Evolutionary conservation across 2,888 invertebrate species (phyloP), one percentile per base, ranked within the genome.

Genomic region (Drosophila barbarae): DNA sequence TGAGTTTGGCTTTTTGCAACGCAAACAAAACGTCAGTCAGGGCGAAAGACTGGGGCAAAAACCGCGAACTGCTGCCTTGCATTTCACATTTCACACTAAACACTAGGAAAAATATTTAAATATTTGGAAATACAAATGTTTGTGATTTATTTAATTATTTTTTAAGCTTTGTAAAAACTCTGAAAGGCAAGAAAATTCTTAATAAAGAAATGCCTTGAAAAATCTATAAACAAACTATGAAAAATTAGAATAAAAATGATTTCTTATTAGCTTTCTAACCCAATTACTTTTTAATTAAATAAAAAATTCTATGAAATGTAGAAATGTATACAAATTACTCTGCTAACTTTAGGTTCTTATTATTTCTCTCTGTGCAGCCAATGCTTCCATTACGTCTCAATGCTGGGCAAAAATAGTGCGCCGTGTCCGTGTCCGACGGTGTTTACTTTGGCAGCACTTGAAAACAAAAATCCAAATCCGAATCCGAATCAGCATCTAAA

Each of bases 381-480:
- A 36, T 73, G 73, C 73, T 71, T 68, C 58, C 66, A 64, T 54
- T 70, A 74, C 55, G 55, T 56, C 55, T 56, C 53, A 56, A 56
- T 56, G 55, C 53, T 56, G 55, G 53, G 80, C 84, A 78, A 68
- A 79, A 82, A 84, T 83, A 81, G 77, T 63, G 63, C 71, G 69
- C 70, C 69, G 60, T 66, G 68, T 39, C 30, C 39, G 57, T 54
- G 57, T 63, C 51, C 61, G 57, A 68, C 67, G 71, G 76, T 81
- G 85, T 82, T 82, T 81, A 85, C 71, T 76, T 82, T 82, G 81
- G 81, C 81, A 85, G 70, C 78, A 85, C 85, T 83, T 82, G 81
- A 79, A 75, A 63, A 63, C 61, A 63, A 63, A 63, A 67, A 66
- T 47, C 55, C 55, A 65, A 63, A 63, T 63, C 65, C 64, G 32